Evolutionary conservation across 1,140 invertebrate genomes (phyloP), one percentile per base, ranked within the genome.

Genomic region (Apis dorsata): DNA sequence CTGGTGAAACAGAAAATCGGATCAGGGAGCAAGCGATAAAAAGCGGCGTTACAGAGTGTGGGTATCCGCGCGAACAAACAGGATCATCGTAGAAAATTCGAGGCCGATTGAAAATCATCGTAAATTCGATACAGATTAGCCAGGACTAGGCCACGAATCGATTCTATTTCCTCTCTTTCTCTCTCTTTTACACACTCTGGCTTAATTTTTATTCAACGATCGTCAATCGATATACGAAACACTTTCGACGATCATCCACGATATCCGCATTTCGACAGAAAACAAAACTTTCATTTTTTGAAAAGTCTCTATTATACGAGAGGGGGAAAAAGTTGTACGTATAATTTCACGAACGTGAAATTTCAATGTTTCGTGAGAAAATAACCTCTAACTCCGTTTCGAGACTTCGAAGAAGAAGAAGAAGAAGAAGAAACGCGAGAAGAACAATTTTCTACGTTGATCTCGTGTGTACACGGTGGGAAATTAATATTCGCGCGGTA

Each of bases 191-290:
- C 34, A 44, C 34, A 34, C 65, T 63, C 53, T 86, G 59, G 28
- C 59, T 73, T 60, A 71, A 86, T 86, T 86, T 86, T 86, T 82
- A 79, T 83, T 82, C 72, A 63, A 53, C 44, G 69, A 68, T 78
- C 77, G 28, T 44, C 19, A 81, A 51, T 62, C 44, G 55, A 51
- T 85, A 86, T 34, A 34, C 34, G 34, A 34, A 34, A 34, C 34
- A 34, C 34, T 3, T 34, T 4, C 34, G 2, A 34, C 34, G 34
- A 44, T 44, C 34, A 44, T 44, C 34, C 34, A 44, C 34, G 34
- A 44, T 44, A 55, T 55, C 1, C 1, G 12, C 53, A 15, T 55
- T 55, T 55, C 53, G 34, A 13, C 53, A 0, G 24, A 24, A 11
- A 44, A 44, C 2, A 34, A 2, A 34, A 12, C 51, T 53, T 53